Evolutionary conservation across 2,797 vertebrate genomes (phyloP), one percentile per base, ranked within the genome.

Genomic region (Anniella stebbinsi): DNA sequence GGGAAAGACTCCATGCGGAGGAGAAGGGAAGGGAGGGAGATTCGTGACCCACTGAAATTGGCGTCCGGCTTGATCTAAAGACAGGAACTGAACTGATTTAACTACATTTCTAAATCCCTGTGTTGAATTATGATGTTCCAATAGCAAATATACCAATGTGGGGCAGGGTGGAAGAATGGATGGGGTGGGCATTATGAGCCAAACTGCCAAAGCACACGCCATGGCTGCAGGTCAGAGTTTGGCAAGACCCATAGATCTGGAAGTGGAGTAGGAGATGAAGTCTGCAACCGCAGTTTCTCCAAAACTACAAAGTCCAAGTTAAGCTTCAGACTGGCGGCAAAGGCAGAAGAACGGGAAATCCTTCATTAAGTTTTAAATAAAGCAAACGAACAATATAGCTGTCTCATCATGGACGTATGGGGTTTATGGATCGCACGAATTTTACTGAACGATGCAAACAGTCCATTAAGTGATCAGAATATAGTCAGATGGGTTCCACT

Each of bases 381-480:
- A 70, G 18, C 48, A 77, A 36, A 75, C 83, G 60, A 45, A 36
- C 66, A 63, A 63, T 33, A 33, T 8, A 80, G 6, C 48, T 48
- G n/a, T 60, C 41, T 84, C 63, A 48, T 41, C 33, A 0, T 0
- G 0, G n/a, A 57, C 3, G 48, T 23, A 1, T 33, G 33, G 2
- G 57, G 41, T 73, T 72, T 89, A 78, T 67, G 30, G 60, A n/a
- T 54, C 9, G 73, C 38, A 18, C 30, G 9, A 28, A 66, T 84
- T 54, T 73, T 72, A 28, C 73, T 70, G n/a, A 41, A 83, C 9
- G 28, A 45, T 15, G 69, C n/a, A 77, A 83, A 77, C 33, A 5
- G 18, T 77, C 38, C 66, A 63, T 88, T 80, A 72, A 63, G 80
- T 2, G 41, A 36, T 66, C 33, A 17, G 36, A 78, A 60, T 38